phyloP scores from a whole-genome alignment of 2,797 vertebrate species.

The Muscicapa comitata region DNA sequence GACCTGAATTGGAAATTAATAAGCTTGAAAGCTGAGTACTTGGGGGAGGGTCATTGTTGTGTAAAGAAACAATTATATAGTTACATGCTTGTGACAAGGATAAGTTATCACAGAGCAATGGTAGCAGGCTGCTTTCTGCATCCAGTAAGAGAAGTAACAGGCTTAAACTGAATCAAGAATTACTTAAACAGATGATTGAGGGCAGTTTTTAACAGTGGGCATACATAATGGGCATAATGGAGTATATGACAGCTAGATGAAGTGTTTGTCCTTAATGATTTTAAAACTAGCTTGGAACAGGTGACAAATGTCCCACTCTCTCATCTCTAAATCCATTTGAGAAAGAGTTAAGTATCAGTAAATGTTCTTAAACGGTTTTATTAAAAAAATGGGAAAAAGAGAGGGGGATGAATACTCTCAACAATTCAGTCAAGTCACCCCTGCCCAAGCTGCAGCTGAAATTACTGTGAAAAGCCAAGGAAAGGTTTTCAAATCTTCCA shows the following conservation, averaged over 20 bases:
- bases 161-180: background rate
- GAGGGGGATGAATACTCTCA: fast-evolving
- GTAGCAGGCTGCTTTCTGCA: background rate
- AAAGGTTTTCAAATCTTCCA: background rate
- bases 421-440: background rate
- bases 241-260: background rate
- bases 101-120: background rate
- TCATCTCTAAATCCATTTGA: background rate
- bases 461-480: background rate
- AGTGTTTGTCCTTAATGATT: background rate
- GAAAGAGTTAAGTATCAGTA: background rate
- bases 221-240: background rate
- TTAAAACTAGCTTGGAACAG: background rate
- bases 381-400: fast-evolving
- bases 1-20: background rate
- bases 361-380: background rate
- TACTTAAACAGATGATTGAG: background rate
- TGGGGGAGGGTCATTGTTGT: background rate
- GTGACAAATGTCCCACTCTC: background rate
- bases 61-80: background rate
- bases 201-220: background rate
- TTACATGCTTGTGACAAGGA: background rate
- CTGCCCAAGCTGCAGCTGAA: background rate
- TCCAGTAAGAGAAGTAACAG: background rate
- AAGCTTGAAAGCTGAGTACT: background rate